A percentile compares a stretch with the other conserved stretches of the same genome.
Evolutionary conservation across 2,888 invertebrate species (phyloP).

Genomic region (Melitaea athalia): DNA sequence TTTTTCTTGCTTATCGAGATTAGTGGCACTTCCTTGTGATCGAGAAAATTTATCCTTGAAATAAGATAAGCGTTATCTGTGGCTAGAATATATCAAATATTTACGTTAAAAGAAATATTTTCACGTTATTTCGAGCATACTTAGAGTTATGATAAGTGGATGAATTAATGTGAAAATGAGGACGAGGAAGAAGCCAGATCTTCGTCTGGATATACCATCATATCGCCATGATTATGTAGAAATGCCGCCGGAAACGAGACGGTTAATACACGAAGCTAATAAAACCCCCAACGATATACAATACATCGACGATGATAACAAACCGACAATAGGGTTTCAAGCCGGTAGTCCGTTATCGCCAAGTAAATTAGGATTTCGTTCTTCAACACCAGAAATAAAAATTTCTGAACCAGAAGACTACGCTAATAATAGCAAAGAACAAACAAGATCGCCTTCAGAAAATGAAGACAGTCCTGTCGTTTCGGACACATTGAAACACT

Average conservation of each 20-base stretch:
- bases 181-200: slow-evolving; percentile 65
- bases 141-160: slow-evolving; percentile 5
- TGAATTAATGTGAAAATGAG: slow-evolving; percentile 50
- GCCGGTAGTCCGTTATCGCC: slow-evolving; percentile 39
- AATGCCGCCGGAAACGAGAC: slow-evolving; percentile 64
- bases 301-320: slow-evolving; percentile 52
- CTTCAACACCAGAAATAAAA: slow-evolving; percentile 67
- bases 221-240: slow-evolving; percentile 71
- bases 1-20: slow-evolving; percentile 29
- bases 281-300: slow-evolving; percentile 48
- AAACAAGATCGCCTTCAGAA: background rate
- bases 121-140: background rate
- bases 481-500: slow-evolving; percentile 53
- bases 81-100: slow-evolving; percentile 25
- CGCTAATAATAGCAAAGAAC: slow-evolving; percentile 39
- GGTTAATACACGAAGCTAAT: slow-evolving; percentile 52
- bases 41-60: slow-evolving; percentile 28
- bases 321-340: slow-evolving; percentile 32
- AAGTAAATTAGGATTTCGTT: slow-evolving; percentile 40
- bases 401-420: slow-evolving; percentile 43
- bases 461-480: slow-evolving; percentile 49
- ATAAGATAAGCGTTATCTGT: slow-evolving; percentile 37
- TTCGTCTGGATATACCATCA: slow-evolving; percentile 63
- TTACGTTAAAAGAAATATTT: slow-evolving; percentile 21
- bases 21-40: slow-evolving; percentile 14